Evolutionary conservation across 2,113 vertebrate species (phyloP), one percentile per base, ranked within the genome.

Genomic region (Elaphurus davidianus): DNA sequence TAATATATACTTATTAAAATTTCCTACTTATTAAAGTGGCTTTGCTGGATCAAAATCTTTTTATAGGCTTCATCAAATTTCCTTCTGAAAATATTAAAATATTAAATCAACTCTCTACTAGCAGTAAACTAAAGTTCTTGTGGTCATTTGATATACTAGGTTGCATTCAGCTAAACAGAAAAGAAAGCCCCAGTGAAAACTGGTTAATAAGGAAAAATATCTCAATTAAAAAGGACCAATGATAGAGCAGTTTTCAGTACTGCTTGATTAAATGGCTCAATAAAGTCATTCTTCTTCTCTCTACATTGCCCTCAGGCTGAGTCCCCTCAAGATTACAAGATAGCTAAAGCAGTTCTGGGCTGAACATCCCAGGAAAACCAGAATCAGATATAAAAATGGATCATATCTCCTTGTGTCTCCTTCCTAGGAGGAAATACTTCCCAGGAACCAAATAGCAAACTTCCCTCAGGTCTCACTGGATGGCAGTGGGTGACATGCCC

Each of bases 21-120:
- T 60, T 60, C 52, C 67, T 89, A 52, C 28, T 40, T 40, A 40
- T 40, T 83, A 40, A 96, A 91, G 30, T 91, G 27, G 36, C 11
- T 90, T 83, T 94, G 30, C n/a, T 74, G 60, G 43, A 76, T 87
- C 55, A 91, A 91, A 83, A 87, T 78, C 5, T 55, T 82, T 43
- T 82, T 78, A 67, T 40, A 59, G 50, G 13, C 87, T 89, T 90
- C n/a, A 93, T 54, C 45, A 81, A 95, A 91, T 93, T 87, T 93
- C 21, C 54, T 11, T 81, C 28, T 47, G 82, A 47, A 86, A 82
- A 62, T 81, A 90, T 45, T 85, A 33, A 74, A 43, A 50, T 4
- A 71, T 36, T 71, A 71, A 87, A 90, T 47, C 87, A 28, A 55
- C 71, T 95, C 13, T 82, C n/a, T 27, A 40, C 82, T 8, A 43